These are phyloP conservation scores for Chaenodraco wilsoni DNA, from an alignment of 2,797 vertebrate genomes.

Conservation along the genomic window DNA sequence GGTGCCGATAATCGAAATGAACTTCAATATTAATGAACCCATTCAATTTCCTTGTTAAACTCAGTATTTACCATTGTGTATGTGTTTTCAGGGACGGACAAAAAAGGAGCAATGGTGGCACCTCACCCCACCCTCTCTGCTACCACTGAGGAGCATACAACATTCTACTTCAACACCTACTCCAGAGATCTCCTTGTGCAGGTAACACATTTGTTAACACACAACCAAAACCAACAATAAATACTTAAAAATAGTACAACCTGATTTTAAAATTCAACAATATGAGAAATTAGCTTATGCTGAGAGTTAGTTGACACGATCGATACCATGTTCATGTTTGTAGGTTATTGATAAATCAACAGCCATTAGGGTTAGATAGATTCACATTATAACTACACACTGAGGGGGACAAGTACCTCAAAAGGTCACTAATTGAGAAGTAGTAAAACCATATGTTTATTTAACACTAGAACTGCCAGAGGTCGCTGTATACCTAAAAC, in stretches of 20 bases:
- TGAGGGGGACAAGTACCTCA: not conserved
- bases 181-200: conserved; percentile 92
- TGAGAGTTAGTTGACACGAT: not conserved
- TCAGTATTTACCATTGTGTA: not conserved
- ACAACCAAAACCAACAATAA: not conserved
- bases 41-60: not conserved
- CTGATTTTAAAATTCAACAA: not conserved
- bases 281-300: not conserved
- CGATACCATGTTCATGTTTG: not conserved
- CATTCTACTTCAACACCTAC: conserved; percentile 92
- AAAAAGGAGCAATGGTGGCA: conserved; percentile 89
- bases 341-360: not conserved
- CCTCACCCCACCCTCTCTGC: conserved; percentile 81
- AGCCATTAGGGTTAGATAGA: not conserved
- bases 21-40: not conserved
- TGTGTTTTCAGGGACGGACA: conserved; percentile 87
- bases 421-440: not conserved
- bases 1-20: conserved; percentile 77
- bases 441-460: not conserved
- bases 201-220: conserved; percentile 75
- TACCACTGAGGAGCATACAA: conserved; percentile 87
- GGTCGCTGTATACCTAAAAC: too few relatives aligned
- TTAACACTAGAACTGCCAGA: not conserved
- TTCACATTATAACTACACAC: not conserved
- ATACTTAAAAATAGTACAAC: not conserved